These are phyloP conservation scores for Psilopogon haemacephalus DNA, from an alignment of 2,113 vertebrate genomes.

Conservation along the genomic window DNA sequence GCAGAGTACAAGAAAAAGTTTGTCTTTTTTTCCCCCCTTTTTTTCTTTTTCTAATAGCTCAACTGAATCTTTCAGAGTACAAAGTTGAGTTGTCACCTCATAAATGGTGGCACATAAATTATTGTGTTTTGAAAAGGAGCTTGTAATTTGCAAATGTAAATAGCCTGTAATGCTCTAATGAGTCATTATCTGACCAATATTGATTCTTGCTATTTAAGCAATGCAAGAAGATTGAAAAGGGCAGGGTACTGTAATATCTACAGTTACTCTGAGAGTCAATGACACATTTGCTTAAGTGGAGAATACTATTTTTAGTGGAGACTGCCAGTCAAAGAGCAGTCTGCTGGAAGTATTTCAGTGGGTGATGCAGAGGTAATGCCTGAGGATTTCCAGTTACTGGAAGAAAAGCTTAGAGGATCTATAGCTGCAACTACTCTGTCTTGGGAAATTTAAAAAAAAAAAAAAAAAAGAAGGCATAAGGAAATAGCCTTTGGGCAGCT, in stretches of 20 bases:
- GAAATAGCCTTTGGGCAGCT: constrained; percentile 13
- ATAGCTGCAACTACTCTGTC: constrained; percentile 16
- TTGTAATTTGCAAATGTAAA: not conserved
- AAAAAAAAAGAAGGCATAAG: not conserved
- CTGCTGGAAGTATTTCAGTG: not conserved
- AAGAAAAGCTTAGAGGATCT: constrained; percentile 1
- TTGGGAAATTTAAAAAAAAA: constrained; percentile 33
- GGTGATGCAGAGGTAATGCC: not conserved
- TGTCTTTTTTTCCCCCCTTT: not conserved
- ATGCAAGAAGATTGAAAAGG: constrained; percentile 1
- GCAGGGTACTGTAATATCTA: not conserved
- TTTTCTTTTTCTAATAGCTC: not conserved
- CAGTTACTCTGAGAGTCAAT: constrained; percentile 4
- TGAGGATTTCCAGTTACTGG: constrained; percentile 31
- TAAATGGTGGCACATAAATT: not conserved
- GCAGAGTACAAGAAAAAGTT: not conserved
- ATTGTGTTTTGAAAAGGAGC: constrained; percentile 2
- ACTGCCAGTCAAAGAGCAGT: not conserved
- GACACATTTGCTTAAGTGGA: constrained; percentile 19
- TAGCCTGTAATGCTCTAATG: not conserved
- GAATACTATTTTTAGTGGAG: constrained; percentile 12
- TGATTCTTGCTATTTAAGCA: constrained; percentile 22
- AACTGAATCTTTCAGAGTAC: not conserved
- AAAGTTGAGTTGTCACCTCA: not conserved
- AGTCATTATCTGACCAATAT: not conserved